Conservation (phyloP, 2,888 invertebrate genomes). For the Philereme transversata region DNA sequence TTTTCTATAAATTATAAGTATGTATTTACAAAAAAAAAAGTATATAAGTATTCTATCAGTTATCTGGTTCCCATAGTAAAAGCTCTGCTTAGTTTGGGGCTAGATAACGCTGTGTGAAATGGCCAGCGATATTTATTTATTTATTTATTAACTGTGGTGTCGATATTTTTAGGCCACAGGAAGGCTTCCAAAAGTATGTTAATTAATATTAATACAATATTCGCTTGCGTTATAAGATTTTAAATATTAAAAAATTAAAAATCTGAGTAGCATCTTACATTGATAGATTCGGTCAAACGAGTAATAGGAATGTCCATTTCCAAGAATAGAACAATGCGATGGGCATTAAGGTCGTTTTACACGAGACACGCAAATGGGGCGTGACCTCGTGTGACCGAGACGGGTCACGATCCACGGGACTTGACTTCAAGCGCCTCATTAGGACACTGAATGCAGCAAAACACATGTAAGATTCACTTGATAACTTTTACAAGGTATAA, state of each 20-base stretch:
- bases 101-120: no score
- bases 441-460: conserved; percentile 24
- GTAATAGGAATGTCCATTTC: conserved; percentile 46
- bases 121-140: no score
- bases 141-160: no score
- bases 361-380: conserved; percentile 68
- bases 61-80: no score
- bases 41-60: no score
- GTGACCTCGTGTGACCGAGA: conserved; percentile 64
- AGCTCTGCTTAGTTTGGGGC: no score
- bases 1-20: no score
- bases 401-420: conserved; percentile 66
- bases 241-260: neutral
- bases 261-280: conserved; percentile 24
- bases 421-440: conserved; percentile 32
- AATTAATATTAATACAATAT: no score
- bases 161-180: no score
- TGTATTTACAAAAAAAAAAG: no score
- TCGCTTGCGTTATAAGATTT: no score
- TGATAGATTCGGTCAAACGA: conserved; percentile 40
- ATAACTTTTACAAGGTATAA: conserved; percentile 18
- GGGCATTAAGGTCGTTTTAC: conserved; percentile 55
- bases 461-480: conserved; percentile 23
- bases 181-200: no score
- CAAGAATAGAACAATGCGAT: conserved; percentile 51